These are phyloP conservation scores for Hermetia illucens DNA, from an alignment of 1,140 invertebrate genomes.

Conservation along the genomic window DNA sequence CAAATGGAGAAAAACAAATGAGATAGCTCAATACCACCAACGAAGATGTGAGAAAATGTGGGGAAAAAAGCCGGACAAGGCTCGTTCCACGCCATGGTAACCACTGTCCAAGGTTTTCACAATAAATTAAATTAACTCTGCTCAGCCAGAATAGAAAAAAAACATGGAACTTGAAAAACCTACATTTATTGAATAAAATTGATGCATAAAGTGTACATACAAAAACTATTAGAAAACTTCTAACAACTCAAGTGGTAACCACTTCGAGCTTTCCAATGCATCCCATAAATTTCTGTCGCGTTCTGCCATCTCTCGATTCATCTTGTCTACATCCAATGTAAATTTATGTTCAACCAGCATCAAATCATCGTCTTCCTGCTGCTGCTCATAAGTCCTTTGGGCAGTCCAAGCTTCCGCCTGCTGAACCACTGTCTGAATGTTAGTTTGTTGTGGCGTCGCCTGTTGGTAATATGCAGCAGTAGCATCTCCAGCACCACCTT, in stretches of 20 bases:
- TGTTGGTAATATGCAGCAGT: constrained; percentile 23
- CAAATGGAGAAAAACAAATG: too few relatives aligned
- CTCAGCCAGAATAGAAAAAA: too few relatives aligned
- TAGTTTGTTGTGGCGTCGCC: constrained; percentile 14
- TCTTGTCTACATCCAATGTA: constrained; percentile 52
- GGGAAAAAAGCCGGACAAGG: too few relatives aligned
- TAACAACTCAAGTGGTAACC: constrained; percentile 49
- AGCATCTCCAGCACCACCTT: constrained; percentile 24
- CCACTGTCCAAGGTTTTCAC: too few relatives aligned
- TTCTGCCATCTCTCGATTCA: constrained; percentile 58
- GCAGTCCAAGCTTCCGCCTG: constrained; percentile 29
- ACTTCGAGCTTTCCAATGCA: constrained; percentile 64
- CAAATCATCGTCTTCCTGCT: constrained; percentile 19
- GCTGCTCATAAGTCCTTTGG: constrained; percentile 20
- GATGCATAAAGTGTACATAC: too few relatives aligned
- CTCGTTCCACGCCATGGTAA: too few relatives aligned
- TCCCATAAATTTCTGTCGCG: constrained; percentile 63
- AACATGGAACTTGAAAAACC: too few relatives aligned
- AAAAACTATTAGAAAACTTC: constrained; percentile 34
- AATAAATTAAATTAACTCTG: too few relatives aligned
- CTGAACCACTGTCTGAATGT: constrained; percentile 21
- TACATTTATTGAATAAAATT: too few relatives aligned
- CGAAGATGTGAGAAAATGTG: too few relatives aligned
- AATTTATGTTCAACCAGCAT: constrained; percentile 50
- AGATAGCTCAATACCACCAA: too few relatives aligned